Conservation (phyloP, 2,888 invertebrate species). For the Apocheima hispidaria region DNA sequence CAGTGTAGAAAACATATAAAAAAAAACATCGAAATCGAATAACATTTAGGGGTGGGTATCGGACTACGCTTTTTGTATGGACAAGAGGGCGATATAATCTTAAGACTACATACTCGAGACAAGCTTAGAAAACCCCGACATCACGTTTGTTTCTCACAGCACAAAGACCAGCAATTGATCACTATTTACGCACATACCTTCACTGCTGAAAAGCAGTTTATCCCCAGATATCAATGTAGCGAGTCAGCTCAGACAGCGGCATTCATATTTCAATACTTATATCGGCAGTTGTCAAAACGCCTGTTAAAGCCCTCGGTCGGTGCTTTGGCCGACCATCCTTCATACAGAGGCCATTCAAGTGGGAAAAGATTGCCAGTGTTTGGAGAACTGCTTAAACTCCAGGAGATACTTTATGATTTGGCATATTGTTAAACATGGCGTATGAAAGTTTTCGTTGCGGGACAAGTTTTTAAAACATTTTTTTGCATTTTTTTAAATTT, state of each 20-base stretch:
- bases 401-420: not conserved
- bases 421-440: not conserved
- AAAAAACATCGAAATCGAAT: too few species aligned
- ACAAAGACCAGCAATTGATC: conserved; percentile 33
- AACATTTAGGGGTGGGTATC: too few species aligned
- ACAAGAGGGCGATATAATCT: too few species aligned
- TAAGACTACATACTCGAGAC: conserved; percentile 9
- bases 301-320: conserved; percentile 65
- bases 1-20: too few species aligned
- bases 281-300: conserved; percentile 80
- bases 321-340: conserved; percentile 69
- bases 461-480: not conserved
- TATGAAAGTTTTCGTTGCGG: not conserved
- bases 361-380: conserved; percentile 33
- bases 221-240: conserved; percentile 53
- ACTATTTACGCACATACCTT: conserved; percentile 38
- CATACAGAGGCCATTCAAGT: conserved; percentile 78
- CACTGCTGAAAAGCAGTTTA: conserved; percentile 47
- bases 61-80: too few species aligned
- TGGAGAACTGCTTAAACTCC: not conserved
- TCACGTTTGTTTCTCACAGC: conserved; percentile 44
- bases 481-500: too few species aligned
- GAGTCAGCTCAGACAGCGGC: conserved; percentile 60
- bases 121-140: conserved; percentile 21
- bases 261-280: conserved; percentile 81